phyloP scores from a whole-genome alignment of 2,113 vertebrate genomes.

The Pungitius pungitius region DNA sequence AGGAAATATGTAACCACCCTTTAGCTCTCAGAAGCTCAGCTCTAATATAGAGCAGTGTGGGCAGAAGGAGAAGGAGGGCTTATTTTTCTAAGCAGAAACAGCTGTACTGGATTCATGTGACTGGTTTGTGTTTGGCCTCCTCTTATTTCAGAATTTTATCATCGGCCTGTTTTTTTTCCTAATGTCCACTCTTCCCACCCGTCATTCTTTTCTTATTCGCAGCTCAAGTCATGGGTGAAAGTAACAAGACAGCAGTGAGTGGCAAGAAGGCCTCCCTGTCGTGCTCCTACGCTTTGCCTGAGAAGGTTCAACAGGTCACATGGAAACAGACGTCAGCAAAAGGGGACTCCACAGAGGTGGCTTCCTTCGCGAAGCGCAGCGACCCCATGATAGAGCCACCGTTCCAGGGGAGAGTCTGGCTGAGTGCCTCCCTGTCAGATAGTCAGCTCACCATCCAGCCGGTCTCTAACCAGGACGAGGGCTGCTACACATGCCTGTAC shows the following conservation, averaged over 20 bases:
- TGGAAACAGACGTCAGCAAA: conserved; percentile 68
- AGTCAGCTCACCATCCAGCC: conserved; percentile 77
- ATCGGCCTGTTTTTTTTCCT: conserved; percentile 9
- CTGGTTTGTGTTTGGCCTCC: conserved; percentile 50
- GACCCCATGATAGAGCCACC: conserved; percentile 76
- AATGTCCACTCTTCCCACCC: conserved; percentile 1
- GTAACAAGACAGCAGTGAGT: conserved; percentile 78
- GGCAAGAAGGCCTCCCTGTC: conserved; percentile 75
- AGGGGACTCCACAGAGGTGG: conserved; percentile 62
- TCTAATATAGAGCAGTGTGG: conserved; percentile 59
- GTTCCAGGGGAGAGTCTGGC: conserved; percentile 72
- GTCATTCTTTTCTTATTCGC: conserved; percentile 2
- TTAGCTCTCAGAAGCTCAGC: conserved; percentile 35
- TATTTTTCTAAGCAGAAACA: conserved; percentile 61
- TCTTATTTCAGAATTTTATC: conserved; percentile 55
- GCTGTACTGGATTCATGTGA: conserved; percentile 64
- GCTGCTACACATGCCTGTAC: conserved; percentile 82
- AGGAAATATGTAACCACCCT: conserved; percentile 32
- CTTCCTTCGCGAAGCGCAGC: conserved; percentile 71
- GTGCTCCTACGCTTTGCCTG: conserved; percentile 78
- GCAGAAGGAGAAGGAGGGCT: conserved; percentile 35
- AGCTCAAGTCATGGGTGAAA: conserved; percentile 64
- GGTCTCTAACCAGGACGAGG: conserved; percentile 77
- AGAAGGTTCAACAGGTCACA: conserved; percentile 76
- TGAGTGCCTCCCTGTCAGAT: conserved; percentile 74